A percentile compares a stretch with the other conserved stretches of the same genome.
phyloP scores from a whole-genome alignment of 1,140 invertebrate genomes.

The Planococcus citri region DNA sequence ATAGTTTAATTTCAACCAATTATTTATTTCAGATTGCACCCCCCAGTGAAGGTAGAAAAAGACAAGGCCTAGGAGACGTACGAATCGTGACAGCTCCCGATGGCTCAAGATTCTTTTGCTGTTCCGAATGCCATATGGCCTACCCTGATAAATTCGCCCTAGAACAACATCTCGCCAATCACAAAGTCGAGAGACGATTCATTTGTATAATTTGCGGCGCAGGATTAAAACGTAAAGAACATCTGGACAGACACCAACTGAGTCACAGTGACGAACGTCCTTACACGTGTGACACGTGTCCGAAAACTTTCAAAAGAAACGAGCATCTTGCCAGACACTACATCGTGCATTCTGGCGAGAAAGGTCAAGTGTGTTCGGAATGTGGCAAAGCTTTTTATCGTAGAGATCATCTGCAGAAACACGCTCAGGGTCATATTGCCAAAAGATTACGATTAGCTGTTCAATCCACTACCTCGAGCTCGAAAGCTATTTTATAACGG shows the following conservation, averaged over 20 bases:
- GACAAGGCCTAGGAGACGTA: constrained; percentile 48
- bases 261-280: constrained; percentile 33
- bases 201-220: constrained; percentile 77
- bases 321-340: constrained; percentile 72
- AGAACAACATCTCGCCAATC: constrained; percentile 66
- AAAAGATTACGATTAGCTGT: constrained; percentile 26
- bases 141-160: constrained; percentile 66
- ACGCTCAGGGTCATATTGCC: constrained; percentile 29
- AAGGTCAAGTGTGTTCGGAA: constrained; percentile 68
- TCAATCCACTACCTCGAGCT: neutral
- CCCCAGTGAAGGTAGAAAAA: constrained; percentile 25
- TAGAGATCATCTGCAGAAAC: constrained; percentile 56
- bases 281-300: constrained; percentile 67
- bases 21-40: constrained; percentile 23
- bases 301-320: constrained; percentile 73
- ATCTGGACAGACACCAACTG: constrained; percentile 33
- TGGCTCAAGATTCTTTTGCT: constrained; percentile 68
- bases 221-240: constrained; percentile 48
- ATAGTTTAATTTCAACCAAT: too few relatives aligned
- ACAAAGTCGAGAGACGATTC: constrained; percentile 46
- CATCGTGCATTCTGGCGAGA: constrained; percentile 74
- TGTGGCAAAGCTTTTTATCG: constrained; percentile 67
- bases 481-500: neutral
- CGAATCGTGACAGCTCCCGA: constrained; percentile 65
- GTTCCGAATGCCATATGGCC: constrained; percentile 74